Conservation (phyloP, 92 coral and sea anemone species). For the Actinernus sp. region DNA sequence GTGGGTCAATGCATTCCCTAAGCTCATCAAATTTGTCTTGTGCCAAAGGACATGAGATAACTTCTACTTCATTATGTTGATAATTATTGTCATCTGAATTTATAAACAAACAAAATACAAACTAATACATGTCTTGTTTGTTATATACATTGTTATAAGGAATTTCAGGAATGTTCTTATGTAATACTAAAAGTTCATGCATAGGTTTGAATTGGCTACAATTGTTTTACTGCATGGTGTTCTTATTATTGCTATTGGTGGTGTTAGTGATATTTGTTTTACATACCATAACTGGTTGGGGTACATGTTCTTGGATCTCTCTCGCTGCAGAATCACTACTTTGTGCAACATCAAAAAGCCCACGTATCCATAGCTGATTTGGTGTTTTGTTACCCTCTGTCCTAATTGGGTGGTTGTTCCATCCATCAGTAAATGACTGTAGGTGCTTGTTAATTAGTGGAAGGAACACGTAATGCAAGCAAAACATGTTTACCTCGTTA, state of each 20-base stretch:
- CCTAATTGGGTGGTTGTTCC: conserved; percentile 17
- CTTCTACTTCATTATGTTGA: conserved; percentile 33
- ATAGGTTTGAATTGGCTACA: too few relatives aligned
- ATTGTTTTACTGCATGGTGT: background rate
- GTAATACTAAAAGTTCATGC: too few relatives aligned
- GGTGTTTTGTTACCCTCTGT: too few relatives aligned
- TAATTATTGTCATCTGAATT: background rate
- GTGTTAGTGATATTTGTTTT: too few relatives aligned
- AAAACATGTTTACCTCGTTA: conserved; percentile 1
- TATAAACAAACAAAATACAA: too few relatives aligned
- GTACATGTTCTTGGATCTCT: conserved; percentile 12
- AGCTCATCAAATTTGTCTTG: conserved; percentile 34
- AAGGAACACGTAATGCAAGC: conserved; percentile 4
- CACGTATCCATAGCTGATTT: conserved; percentile 59
- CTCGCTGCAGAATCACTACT: too few relatives aligned
- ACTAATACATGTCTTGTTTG: too few relatives aligned
- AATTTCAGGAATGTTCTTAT: too few relatives aligned
- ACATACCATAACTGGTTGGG: too few relatives aligned
- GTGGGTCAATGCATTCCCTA: conserved; percentile 49
- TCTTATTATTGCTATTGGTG: conserved; percentile 23
- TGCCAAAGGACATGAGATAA: conserved; percentile 44
- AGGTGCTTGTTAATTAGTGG: conserved; percentile 1
- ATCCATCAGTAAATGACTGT: background rate
- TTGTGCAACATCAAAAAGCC: conserved; percentile 40
- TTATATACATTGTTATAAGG: too few relatives aligned